Evolutionary conservation across 2,797 vertebrate species (phyloP), one percentile per base, ranked within the genome.

Genomic region (Anabacerthia variegaticeps): DNA sequence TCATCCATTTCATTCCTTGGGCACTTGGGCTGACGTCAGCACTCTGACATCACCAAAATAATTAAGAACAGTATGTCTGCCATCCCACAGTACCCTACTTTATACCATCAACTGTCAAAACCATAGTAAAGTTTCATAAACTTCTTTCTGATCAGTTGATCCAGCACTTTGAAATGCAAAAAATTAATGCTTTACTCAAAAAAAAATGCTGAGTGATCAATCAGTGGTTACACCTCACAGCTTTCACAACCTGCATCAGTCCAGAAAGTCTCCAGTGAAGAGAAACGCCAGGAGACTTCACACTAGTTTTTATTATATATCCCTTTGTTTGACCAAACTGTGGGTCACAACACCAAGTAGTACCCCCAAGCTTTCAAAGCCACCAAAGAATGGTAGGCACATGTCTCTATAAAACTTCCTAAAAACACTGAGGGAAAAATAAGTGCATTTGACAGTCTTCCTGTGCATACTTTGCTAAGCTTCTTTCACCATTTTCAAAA

Each of bases 141-240:
- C 2, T 16, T 36, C 7, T 61, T 81, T 86, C 46, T 75, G 61
- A 77, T 10, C 39, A 62, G 34, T 43, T 62, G 58, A 88, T 36
- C 16, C 15, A 77, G 49, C 4, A 65, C 41, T 74, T 28, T 32
- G 48, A 65, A 85, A 89, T 6, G 27, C 26, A 68, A 71, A 75
- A 68, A 74, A 16, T 3, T 17, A 69, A 61, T 24, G 28, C 14
- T 75, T n/a, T 75, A 59, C 34, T 54, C 14, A 39, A 30, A 65
- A 65, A 76, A 92, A 79, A 36, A 9, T 0, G 0, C 2, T 16
- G 32, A 8, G 16, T 20, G 3, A 66, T 49, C n/a, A 36, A 41
- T 32, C 36, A 61, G 19, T 6, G 30, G 54, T 46, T 68, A 59
- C 5, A 49, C 10, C 20, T 83, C 49, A 59, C 14, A 49, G 46